A percentile compares a stretch with the other conserved stretches of the same genome.
These are phyloP conservation scores for Nomada hirtipes DNA, from an alignment of 2,888 invertebrate genomes.

Conservation along the genomic window DNA sequence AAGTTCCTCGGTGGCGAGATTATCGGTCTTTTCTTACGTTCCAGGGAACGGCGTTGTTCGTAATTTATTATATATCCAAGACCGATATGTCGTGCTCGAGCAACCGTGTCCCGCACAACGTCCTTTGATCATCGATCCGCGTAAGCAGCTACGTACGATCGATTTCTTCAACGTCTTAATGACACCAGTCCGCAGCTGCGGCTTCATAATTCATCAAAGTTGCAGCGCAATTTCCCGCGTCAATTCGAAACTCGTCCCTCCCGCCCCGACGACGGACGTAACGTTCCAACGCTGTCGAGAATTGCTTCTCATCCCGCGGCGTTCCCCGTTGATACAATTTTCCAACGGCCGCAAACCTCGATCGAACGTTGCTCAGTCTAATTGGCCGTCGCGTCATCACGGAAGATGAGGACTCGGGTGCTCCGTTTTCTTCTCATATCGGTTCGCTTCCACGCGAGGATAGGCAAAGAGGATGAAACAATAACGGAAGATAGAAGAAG, in stretches of 20 bases:
- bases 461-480: conserved; percentile 7
- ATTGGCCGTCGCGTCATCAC: background rate
- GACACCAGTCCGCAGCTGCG: background rate
- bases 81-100: too few relatives aligned
- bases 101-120: background rate
- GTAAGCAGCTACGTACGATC: conserved; percentile 23
- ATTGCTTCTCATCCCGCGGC: too few relatives aligned
- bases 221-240: background rate
- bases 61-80: background rate
- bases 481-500: conserved; percentile 12
- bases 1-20: background rate
- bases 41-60: too few relatives aligned
- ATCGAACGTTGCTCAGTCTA: background rate
- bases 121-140: conserved; percentile 29
- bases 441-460: conserved; percentile 11
- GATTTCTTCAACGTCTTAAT: background rate
- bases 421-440: conserved; percentile 29
- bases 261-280: background rate
- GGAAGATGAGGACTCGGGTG: background rate
- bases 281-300: background rate
- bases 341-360: background rate
- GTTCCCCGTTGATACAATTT: background rate
- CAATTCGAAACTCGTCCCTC: background rate
- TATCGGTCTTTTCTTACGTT: background rate
- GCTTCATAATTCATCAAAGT: conserved; percentile 11